A percentile compares a stretch with the other conserved stretches of the same genome.
Evolutionary conservation across 1,140 invertebrate species (phyloP).

Genomic region (Geopemphigus sp.): DNA sequence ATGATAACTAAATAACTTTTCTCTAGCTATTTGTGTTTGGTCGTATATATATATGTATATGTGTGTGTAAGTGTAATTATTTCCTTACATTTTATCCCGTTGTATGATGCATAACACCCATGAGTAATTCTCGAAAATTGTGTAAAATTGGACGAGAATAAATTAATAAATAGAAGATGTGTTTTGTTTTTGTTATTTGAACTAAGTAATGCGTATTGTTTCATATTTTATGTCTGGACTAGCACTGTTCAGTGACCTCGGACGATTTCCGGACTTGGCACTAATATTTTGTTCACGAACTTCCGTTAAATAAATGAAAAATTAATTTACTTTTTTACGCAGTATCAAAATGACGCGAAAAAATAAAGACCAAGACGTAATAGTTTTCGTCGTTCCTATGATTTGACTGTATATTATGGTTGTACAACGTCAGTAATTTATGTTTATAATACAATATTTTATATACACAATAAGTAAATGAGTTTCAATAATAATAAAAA

Average conservation of each 20-base stretch:
- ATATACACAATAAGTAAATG: not conserved
- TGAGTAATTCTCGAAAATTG: not conserved
- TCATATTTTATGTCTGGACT: not conserved
- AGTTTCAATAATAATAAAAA: not conserved
- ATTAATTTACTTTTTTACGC: not conserved
- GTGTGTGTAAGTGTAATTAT: not conserved
- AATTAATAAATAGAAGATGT: not conserved
- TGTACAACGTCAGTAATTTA: not conserved
- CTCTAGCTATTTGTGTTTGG: too few relatives aligned
- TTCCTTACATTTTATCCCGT: not conserved
- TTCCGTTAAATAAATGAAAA: conserved; percentile 16
- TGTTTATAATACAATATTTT: not conserved
- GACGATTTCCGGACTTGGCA: not conserved
- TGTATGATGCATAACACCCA: not conserved
- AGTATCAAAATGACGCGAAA: not conserved
- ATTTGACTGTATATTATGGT: not conserved
- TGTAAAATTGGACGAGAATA: not conserved
- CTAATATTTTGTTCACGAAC: conserved; percentile 7
- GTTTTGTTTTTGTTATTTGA: not conserved
- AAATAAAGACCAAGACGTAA: not conserved
- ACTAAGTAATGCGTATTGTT: not conserved
- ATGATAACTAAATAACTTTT: not conserved
- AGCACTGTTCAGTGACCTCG: conserved; percentile 9
- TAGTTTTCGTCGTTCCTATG: not conserved
- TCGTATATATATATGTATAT: too few relatives aligned